Base-by-base conservation (phyloP, 2,888 invertebrate genomes). In the Troides helena region DNA sequence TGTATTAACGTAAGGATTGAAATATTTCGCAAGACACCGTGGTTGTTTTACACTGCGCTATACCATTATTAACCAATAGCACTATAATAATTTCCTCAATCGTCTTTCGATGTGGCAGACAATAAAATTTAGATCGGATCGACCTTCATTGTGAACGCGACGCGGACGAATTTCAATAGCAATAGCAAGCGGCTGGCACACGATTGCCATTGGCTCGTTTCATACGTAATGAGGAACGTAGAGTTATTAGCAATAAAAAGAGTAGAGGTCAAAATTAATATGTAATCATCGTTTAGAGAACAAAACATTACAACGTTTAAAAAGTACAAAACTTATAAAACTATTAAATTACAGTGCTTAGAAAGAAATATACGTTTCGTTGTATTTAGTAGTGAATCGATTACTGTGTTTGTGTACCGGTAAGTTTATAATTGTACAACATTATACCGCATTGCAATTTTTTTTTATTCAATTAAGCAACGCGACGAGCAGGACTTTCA, bases 41-140 rank as follows among this genome's bases (percentile, higher is more conserved):
- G 53, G n/a, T n/a, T 53, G 5, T 53, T 18, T 53, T 53, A n/a
- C 6, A 53, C 5, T 53, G n/a, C n/a, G n/a, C 5, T 4, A 6
- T 18, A 6, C 1, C 18, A 1, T 61, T 43, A 61, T 43, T 61
- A 3, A n/a, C 14, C 23, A 14, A 10, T 56, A 64, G 14, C 56
- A 17, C 56, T 57, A 65, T 65, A 53, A 30, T n/a, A 46, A 62
- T 62, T 65, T 65, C 60, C 56, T 62, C 43, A 18, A 46, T n/a
- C 59, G 50, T 53, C 68, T 50, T 64, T 68, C 64, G 64, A 64
- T 66, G 60, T 23, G 57, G 65, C n/a, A 53, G 59, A 25, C 59
- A 64, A 64, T 69, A 64, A 59, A 65, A 69, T 65, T 58, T 62
- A 65, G 56, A 57, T 65, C 36, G 65, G 36, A 69, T 62, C 65